Evolutionary conservation across 2,113 vertebrate species (phyloP).

Genomic region (Eulemur rufifrons): DNA sequence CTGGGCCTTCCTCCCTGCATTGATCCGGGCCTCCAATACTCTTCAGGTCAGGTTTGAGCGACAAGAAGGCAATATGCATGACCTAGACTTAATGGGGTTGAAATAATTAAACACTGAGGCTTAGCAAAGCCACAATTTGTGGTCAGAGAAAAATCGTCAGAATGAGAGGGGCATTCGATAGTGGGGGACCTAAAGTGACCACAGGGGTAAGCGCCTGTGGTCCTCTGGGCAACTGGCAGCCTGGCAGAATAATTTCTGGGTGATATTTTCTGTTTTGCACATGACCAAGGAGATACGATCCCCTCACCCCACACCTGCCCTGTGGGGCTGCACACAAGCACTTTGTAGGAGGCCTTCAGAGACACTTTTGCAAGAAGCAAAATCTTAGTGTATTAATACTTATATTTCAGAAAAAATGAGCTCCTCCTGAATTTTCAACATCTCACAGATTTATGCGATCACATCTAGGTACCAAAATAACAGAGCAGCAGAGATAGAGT

Average conservation of each 20-base stretch:
- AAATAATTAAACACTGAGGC: background rate
- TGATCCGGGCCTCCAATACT: background rate
- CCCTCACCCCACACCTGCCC: accelerated
- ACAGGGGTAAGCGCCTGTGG: background rate
- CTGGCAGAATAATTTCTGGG: too few species aligned
- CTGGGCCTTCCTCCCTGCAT: background rate
- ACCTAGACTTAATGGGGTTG: background rate
- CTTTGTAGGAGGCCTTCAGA: background rate
- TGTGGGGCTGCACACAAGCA: background rate
- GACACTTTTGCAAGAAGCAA: background rate
- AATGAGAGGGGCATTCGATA: background rate
- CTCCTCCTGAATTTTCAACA: background rate
- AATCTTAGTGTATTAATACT: background rate
- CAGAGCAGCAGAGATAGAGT: background rate
- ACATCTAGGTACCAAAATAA: background rate
- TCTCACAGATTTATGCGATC: background rate
- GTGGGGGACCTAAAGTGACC: background rate
- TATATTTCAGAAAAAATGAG: background rate
- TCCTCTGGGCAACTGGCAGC: background rate
- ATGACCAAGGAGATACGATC: background rate
- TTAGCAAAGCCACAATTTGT: background rate
- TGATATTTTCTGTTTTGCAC: too few species aligned
- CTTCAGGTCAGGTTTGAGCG: background rate
- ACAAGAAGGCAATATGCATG: background rate
- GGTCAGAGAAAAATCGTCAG: background rate